Evolutionary conservation across 1,140 invertebrate genomes (phyloP).

Genomic region (Delia radicum): DNA sequence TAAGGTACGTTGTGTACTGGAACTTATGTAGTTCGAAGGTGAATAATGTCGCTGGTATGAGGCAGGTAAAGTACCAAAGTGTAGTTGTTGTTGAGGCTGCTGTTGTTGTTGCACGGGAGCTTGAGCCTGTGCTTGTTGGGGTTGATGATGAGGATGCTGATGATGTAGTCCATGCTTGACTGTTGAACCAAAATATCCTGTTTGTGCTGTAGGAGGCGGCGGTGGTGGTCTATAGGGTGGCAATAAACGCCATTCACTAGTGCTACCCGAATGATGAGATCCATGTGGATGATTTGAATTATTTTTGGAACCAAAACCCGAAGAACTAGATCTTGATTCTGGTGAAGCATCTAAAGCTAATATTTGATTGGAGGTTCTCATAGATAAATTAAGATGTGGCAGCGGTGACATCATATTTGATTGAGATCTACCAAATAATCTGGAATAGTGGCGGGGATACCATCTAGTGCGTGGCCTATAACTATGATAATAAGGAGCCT

Average conservation of each 20-base stretch:
- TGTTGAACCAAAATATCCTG: slow-evolving; percentile 24
- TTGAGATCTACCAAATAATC: slow-evolving; percentile 64
- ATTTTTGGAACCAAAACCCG: slow-evolving; percentile 89
- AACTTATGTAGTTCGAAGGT: slow-evolving; percentile 28
- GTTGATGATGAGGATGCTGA: not conserved
- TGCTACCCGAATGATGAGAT: slow-evolving; percentile 69
- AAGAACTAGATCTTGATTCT: slow-evolving; percentile 82
- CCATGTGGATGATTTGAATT: slow-evolving; percentile 81
- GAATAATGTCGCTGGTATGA: slow-evolving; percentile 39
- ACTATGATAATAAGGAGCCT: slow-evolving; percentile 51
- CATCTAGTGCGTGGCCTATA: slow-evolving; percentile 60
- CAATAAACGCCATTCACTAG: slow-evolving; percentile 73
- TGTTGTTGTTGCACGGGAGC: slow-evolving; percentile 31
- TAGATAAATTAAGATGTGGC: slow-evolving; percentile 56
- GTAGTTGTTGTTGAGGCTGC: slow-evolving; percentile 33
- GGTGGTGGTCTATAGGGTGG: slow-evolving; percentile 72
- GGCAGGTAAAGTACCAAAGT: slow-evolving; percentile 31
- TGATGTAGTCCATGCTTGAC: slow-evolving; percentile 1
- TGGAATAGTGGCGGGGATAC: slow-evolving; percentile 62
- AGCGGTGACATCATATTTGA: slow-evolving; percentile 65
- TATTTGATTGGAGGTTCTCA: slow-evolving; percentile 42
- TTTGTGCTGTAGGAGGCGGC: slow-evolving; percentile 57
- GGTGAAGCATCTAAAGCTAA: slow-evolving; percentile 70
- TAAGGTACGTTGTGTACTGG: slow-evolving; percentile 44
- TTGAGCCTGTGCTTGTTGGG: slow-evolving; percentile 43